Conservation (phyloP, 2,797 vertebrate species). For the Podargus strigoides region DNA sequence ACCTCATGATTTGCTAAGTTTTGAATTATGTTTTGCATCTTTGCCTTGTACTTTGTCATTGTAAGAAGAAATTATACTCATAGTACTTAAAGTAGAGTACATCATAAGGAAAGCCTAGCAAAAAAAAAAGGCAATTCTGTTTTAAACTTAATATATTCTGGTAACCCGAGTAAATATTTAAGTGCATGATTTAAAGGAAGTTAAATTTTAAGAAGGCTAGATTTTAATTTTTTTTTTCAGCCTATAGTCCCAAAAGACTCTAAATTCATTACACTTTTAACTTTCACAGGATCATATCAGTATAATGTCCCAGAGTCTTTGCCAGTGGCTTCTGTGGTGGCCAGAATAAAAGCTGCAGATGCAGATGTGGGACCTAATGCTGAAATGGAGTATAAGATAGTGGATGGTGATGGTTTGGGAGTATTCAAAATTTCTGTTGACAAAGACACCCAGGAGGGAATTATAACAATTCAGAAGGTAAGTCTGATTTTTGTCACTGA, state of each 20-base stretch:
- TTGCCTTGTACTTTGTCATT: not conserved
- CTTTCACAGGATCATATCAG: slow-evolving; percentile 86
- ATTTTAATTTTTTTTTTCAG: not conserved
- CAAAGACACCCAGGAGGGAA: slow-evolving; percentile 90
- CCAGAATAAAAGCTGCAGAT: slow-evolving; percentile 90
- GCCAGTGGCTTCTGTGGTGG: slow-evolving; percentile 86
- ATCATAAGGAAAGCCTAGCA: not conserved
- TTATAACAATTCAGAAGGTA: slow-evolving; percentile 91
- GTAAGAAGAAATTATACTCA: not conserved
- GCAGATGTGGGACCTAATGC: slow-evolving; percentile 90
- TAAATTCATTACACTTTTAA: slow-evolving; percentile 34
- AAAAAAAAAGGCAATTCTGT: not conserved
- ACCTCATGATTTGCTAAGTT: not conserved
- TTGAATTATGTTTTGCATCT: not conserved
- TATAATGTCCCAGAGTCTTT: slow-evolving; percentile 89
- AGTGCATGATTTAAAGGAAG: not conserved
- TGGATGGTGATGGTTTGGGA: slow-evolving; percentile 86
- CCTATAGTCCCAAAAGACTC: not conserved
- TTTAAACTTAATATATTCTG: not conserved
- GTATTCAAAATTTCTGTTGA: slow-evolving; percentile 91
- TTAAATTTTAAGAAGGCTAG: not conserved
- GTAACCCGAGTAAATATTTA: not conserved
- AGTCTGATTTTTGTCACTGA: not conserved
- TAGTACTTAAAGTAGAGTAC: not conserved
- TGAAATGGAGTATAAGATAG: slow-evolving; percentile 94